Base-by-base conservation (phyloP, 1,140 invertebrate species). In the Lepidurus apus region DNA sequence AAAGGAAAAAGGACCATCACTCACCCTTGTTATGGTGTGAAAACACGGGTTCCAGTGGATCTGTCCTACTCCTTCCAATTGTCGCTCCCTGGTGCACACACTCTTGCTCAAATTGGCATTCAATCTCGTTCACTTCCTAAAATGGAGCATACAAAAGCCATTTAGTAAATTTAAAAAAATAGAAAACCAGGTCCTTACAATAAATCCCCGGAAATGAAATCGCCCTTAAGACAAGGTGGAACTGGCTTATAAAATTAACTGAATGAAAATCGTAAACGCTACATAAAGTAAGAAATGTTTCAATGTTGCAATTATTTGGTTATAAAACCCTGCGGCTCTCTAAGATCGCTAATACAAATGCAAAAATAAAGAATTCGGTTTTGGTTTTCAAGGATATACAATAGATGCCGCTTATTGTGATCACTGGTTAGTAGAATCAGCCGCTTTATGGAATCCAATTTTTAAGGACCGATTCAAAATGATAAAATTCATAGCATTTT, bases 61-160 rank as follows among this genome's bases (percentile, higher is more conserved):
- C 53, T 7, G 53, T 13, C 53, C 53, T 65, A 21, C 17, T 65
- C 17, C 17, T 65, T 65, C 53, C 53, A 13, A 65, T 34, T 34
- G 34, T 34, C 34, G 2, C 34, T 34, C 34, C 17, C 53, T 65
- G 53, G 17, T 65, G 53, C 17, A 17, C 53, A 21, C 53, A 65
- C 53, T 65, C 53, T 21, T 65, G 53, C 53, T 65, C 53, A 4
- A 65, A 65, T 65, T 65, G 53, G 53, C n/a, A 65, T 65, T 65
- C 53, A 65, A 65, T 65, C 53, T 65, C 53, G 53, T 65, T 65
- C 53, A 65, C 53, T 65, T 65, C 53, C 53, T 65, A 65, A 65
- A 65, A 65, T n/a, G 53, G 53, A 7, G 34, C 4, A 65, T n/a
- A 65, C 17, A 13, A 65, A 65, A n/a, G 53, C 53, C 17, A 65